Evolutionary conservation across 2,113 vertebrate species (phyloP), one percentile per base, ranked within the genome.

Genomic region (Tiliqua scincoides): DNA sequence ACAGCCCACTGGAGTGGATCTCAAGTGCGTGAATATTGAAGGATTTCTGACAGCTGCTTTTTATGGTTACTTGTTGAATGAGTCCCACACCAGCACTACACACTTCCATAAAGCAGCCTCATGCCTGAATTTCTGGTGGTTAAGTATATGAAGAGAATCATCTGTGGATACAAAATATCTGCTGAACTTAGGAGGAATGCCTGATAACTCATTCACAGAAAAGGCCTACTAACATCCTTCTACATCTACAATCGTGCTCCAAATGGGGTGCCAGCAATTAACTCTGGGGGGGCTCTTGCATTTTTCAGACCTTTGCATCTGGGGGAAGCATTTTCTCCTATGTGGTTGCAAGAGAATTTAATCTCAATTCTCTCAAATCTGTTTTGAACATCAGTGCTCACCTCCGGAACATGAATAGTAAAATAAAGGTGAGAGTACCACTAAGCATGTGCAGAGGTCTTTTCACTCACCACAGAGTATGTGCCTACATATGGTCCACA

Each of bases 21-120:
- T n/a, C 25, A 27, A 0, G 8, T 68, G 14, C 43, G 0, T 83
- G 54, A 85, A 18, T 23, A 25, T 5, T 73, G 9, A 85, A 63
- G 40, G n/a, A n/a, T n/a, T n/a, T n/a, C n/a, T n/a, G n/a, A n/a
- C n/a, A 32, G 32, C 32, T 2, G 67, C 75, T 84, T 48, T 70
- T 68, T 62, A 62, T 0, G 54, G 30, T 73, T 87, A 77, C 85
- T 0, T 21, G 63, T 54, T 30, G 75, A 84, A 67, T 0, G 0
- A 77, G 67, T 27, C 43, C 43, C 6, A 65, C 79, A n/a, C n/a
- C n/a, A n/a, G n/a, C n/a, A n/a, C n/a, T n/a, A n/a, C n/a, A n/a
- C n/a, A n/a, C n/a, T n/a, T n/a, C n/a, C n/a, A n/a, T 2, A 74
- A 87, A 89, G 81, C 81, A 14, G 78, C 76, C 3, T 43, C 0